phyloP scores from a whole-genome alignment of 1,140 invertebrate species.

The Drosophila bocki region DNA sequence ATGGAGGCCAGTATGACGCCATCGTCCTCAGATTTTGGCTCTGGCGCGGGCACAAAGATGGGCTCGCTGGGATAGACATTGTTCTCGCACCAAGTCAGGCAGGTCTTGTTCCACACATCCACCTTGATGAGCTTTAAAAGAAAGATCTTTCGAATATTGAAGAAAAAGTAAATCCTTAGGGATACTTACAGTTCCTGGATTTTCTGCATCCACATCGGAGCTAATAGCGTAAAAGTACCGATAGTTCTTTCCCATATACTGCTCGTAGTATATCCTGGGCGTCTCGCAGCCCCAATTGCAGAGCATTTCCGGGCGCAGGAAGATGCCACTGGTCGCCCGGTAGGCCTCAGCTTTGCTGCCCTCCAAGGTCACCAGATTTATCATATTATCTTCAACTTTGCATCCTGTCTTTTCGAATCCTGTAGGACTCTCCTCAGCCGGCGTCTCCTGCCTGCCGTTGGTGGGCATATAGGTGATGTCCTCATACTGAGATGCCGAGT shows the following conservation, averaged over 20 bases:
- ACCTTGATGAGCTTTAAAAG: conserved; percentile 90
- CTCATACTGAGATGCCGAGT: conserved; percentile 71
- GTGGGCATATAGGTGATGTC: conserved; percentile 72
- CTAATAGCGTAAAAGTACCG: conserved; percentile 95
- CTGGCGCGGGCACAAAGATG: conserved; percentile 91
- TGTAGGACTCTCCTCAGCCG: conserved; percentile 5
- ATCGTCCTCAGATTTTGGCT: conserved; percentile 91
- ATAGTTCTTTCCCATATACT: conserved; percentile 87
- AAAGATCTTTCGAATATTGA: background rate
- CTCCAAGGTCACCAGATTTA: conserved; percentile 86
- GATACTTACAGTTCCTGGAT: conserved; percentile 90
- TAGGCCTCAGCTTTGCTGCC: conserved; percentile 86
- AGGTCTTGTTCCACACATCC: conserved; percentile 88
- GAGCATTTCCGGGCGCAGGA: conserved; percentile 88
- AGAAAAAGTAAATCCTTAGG: background rate
- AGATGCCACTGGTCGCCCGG: conserved; percentile 86
- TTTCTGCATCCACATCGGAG: conserved; percentile 92
- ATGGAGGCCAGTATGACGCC: conserved; percentile 90
- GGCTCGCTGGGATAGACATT: conserved; percentile 94
- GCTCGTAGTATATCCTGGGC: conserved; percentile 91
- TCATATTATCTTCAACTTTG: conserved; percentile 29
- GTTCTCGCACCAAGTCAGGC: conserved; percentile 90
- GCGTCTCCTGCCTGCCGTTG: conserved; percentile 44
- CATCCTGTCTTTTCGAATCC: conserved; percentile 27
- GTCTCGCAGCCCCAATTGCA: conserved; percentile 93